Evolutionary conservation across 2,797 vertebrate species (phyloP).

Genomic region (Pseudocheirus occidentalis): DNA sequence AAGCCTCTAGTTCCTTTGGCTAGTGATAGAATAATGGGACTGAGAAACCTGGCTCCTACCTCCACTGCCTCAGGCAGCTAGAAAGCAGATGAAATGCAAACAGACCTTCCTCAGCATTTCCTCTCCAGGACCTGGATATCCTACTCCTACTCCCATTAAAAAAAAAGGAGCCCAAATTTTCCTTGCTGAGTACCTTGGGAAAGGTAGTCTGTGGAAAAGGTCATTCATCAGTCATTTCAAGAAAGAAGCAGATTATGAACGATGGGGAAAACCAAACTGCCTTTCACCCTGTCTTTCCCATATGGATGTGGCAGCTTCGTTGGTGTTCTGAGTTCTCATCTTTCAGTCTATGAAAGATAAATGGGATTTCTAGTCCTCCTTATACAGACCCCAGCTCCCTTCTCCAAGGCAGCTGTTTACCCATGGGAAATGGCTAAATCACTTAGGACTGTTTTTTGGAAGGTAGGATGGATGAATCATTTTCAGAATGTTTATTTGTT

Average conservation of each 20-base stretch:
- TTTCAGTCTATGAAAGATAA: slow-evolving; percentile 13
- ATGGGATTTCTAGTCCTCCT: background rate
- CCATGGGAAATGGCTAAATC: background rate
- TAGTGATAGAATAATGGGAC: background rate
- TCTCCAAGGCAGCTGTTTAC: background rate
- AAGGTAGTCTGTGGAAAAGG: background rate
- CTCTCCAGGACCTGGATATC: background rate
- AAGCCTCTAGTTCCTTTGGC: background rate
- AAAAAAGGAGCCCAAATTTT: background rate
- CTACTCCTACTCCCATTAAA: background rate
- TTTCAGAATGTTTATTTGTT: background rate
- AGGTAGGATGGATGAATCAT: background rate
- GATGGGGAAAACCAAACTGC: background rate
- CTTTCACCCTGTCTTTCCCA: background rate
- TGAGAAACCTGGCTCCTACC: background rate
- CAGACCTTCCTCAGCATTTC: background rate
- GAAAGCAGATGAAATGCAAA: background rate
- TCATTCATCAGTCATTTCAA: background rate
- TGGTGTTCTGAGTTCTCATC: background rate
- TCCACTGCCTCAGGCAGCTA: background rate
- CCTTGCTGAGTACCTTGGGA: background rate
- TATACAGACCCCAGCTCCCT: background rate
- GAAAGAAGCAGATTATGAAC: background rate
- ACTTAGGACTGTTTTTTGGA: background rate
- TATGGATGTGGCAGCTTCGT: background rate